Conservation (phyloP, 2,888 invertebrate species). For the Drosophila buzzatii region DNA sequence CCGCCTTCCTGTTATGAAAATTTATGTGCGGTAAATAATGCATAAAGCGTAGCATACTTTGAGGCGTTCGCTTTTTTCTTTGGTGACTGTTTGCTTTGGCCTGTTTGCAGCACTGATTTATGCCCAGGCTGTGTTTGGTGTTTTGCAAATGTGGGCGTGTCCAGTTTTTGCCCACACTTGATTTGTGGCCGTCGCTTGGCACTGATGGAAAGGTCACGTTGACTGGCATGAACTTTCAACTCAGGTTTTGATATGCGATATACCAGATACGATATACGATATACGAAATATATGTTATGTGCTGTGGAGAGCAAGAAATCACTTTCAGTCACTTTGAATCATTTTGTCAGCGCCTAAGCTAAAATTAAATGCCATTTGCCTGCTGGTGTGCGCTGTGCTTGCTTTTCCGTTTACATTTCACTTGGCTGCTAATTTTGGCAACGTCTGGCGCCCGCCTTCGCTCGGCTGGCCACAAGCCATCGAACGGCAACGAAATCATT, state of each 20-base stretch:
- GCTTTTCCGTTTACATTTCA: conserved; percentile 39
- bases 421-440: conserved; percentile 39
- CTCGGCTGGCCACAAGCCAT: conserved; percentile 18
- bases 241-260: conserved; percentile 45
- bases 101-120: conserved; percentile 69
- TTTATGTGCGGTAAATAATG: conserved; percentile 52
- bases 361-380: conserved; percentile 60
- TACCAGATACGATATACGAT: conserved; percentile 29
- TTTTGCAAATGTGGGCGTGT: conserved; percentile 59
- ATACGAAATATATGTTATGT: conserved; percentile 3
- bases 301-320: conserved; percentile 33
- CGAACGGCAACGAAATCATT: conserved; percentile 48
- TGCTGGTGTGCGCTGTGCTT: conserved; percentile 18
- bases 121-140: conserved; percentile 47
- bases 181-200: conserved; percentile 53
- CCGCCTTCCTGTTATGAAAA: conserved; percentile 20
- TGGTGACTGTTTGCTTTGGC: conserved; percentile 20
- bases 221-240: conserved; percentile 54
- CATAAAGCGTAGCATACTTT: conserved; percentile 57
- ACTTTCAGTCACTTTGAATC: conserved; percentile 51
- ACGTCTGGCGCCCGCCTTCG: conserved; percentile 27
- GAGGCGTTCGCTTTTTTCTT: conserved; percentile 24
- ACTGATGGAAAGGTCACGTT: conserved; percentile 62
- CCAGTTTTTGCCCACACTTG: conserved; percentile 53
- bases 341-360: conserved; percentile 39